Evolutionary conservation across 2,113 vertebrate species (phyloP), one percentile per base, ranked within the genome.

Genomic region (Psilopsiagon aymara): DNA sequence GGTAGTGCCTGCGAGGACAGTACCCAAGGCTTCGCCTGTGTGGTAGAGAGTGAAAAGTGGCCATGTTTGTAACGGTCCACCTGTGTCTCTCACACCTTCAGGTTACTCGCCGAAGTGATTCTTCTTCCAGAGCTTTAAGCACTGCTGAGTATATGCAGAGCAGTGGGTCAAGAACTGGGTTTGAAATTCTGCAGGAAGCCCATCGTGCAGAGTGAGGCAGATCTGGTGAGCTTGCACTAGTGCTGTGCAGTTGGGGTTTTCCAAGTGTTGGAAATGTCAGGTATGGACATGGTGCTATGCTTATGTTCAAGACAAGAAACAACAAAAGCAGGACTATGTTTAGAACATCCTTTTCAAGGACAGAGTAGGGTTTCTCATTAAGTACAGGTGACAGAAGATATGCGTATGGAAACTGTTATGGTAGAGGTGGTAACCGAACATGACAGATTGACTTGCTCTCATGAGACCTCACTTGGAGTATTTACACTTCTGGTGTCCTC

Each of bases 141-240:
- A 0, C 21, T 31, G n/a, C 33, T 25, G 62, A 63, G n/a, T 9
- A 7, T 51, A 0, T 6, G 51, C 41, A 37, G 52, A 69, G 24
- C 43, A 8, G 0, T 2, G 43, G 52, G 5, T 35, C 15, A 1
- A 2, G 15, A 51, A 3, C 3, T 2, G 67, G 44, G 13, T 12
- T 44, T 18, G 46, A 41, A 63, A 27, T 8, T 16, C 18, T 6
- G 23, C 2, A 5, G 29, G 29, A 68, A 52, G 33, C 16, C 39
- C 11, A 3, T 27, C 1, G 2, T 11, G 1, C 43, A 2, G 12
- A 49, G 47, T 7, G 1, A 14, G 76, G n/a, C 63, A 27, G 27
- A 13, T 21, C 8, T 11, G 66, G 21, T 6, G 52, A 37, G 57
- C 51, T 10, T 4, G 9, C 19, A 0, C 14, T 18, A 5, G 41